Base-by-base conservation (phyloP, 2,888 invertebrate species). In the Anthophora plumipes region DNA sequence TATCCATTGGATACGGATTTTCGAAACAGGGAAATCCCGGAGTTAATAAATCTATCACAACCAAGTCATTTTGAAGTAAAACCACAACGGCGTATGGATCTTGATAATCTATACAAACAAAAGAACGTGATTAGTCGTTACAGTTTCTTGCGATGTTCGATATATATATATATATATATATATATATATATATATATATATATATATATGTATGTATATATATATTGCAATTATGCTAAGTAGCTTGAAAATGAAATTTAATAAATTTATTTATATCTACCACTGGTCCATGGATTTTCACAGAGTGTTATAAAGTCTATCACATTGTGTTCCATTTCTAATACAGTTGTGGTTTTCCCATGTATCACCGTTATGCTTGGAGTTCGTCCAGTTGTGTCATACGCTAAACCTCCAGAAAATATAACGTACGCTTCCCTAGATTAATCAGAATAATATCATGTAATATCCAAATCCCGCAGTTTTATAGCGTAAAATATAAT, bases 1-100 rank as follows among this genome's bases (percentile, higher is more conserved):
- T 96, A 94, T 99, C 99, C 99, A 99, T 99, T 83, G 99, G 98
- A 95, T 99, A 99, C 59, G 99, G 99, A 95, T 99, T 99, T 94
- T 99, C 99, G 95, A 99, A 98, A 94, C 99, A 98, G 37, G 99
- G 99, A 95, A 99, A 99, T 93, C 99, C 99, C 78, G 97, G 96
- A 66, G 98, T 97, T 93, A 97, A 97, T 92, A 99, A 96, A 95
- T 99, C 99, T 93, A 99, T 98, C 92, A 99, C 97, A 93, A 99
- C 99, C 93, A 99, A 95, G 95, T 99, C 99, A 95, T 98, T 98
- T 94, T 98, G 98, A 89, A 99, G 96, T 80, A 99, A 96, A 89
- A 99, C 99, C 91, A 99, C 98, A 93, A 99, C 98, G 92, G 98
- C 99, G 94, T 98, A 98, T 69, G 99, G 99, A 93, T 99, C 99